Base-by-base conservation (phyloP, 2,797 vertebrate genomes). In the Decapterus maruadsi region DNA sequence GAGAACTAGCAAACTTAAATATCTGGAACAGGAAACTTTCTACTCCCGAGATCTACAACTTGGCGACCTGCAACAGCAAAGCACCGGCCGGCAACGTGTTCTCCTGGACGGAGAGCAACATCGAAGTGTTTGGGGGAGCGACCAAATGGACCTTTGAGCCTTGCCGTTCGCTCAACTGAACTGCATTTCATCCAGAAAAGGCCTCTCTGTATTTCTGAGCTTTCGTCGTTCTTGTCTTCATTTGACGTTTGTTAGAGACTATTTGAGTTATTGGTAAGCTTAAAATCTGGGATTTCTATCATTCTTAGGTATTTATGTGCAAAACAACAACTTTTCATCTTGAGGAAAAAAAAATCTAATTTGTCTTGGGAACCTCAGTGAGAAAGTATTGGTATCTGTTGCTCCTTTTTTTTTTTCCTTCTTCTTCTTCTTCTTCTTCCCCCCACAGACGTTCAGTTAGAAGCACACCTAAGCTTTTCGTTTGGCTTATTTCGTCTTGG, bases 71-170 rank as follows among this genome's bases (percentile, higher is more conserved):
- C 95, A 97, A 96, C 92, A 94, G 93, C 94, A 96, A 95, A 92
- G 97, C 97, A 0, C 94, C 94, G 0, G 79, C 95, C 0, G 98
- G 97, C 63, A 98, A 97, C 7, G 98, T 99, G 78, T 97, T 99
- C 86, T 95, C 96, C 75, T 99, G 98, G 98, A 95, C 96, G 0
- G 97, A 98, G 92, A 90, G 90, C 90, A 97, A 96, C 94, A 97
- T 98, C 4, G 97, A 99, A 78, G 95, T 98, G 89, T 98, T 96
- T 4, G 98, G 98, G 0, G 98, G 98, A 20, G 96, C 97, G 40
- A 97, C 96, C 90, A 98, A 98, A 92, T 98, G 97, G 97, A 97
- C 96, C 89, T 99, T 99, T 19, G 98, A 98, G 91, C 96, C 97
- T 61, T 99, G 98, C 57, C 97, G 96, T 82, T 97, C 97, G 84